Percentiles rank a stretch among this genome's conserved stretches.
Evolutionary conservation across 2,797 vertebrate species (phyloP).

Genomic region (Eulemur mongoz): DNA sequence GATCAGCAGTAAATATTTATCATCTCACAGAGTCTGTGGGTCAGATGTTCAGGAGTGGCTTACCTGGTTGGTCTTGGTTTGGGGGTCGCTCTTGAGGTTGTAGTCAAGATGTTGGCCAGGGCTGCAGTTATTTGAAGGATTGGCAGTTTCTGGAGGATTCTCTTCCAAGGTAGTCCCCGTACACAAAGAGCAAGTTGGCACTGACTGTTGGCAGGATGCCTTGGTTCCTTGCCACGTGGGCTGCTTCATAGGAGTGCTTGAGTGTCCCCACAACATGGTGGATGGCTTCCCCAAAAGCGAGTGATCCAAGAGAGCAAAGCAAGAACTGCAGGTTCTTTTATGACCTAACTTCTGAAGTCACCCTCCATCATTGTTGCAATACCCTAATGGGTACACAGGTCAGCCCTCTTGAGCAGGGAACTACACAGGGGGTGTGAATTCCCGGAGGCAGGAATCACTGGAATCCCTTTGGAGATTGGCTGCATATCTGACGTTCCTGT

Average conservation of each 20-base stretch:
- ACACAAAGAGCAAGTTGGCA: not conserved
- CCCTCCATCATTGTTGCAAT: fast-evolving
- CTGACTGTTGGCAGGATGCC: not conserved
- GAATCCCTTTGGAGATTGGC: not conserved
- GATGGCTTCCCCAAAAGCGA: not conserved
- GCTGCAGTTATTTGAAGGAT: not conserved
- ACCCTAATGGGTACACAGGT: not conserved
- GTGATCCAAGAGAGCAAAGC: not conserved
- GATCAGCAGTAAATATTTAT: not conserved
- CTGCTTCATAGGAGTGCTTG: not conserved
- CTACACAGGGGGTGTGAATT: not conserved
- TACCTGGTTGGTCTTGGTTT: not conserved
- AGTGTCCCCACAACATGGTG: not conserved
- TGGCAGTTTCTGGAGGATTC: not conserved
- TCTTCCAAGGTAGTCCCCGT: not conserved
- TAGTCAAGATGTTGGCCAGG: not conserved
- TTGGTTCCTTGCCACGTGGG: not conserved
- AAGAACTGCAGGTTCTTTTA: not conserved
- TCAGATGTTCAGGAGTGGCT: not conserved
- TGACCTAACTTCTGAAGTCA: not conserved
- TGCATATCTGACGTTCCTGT: not conserved
- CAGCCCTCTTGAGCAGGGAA: not conserved
- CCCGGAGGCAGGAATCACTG: not conserved
- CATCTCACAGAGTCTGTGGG: not conserved
- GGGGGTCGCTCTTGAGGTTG: not conserved